phyloP scores from a whole-genome alignment of 2,113 vertebrate species.

The Hydropotes inermis region DNA sequence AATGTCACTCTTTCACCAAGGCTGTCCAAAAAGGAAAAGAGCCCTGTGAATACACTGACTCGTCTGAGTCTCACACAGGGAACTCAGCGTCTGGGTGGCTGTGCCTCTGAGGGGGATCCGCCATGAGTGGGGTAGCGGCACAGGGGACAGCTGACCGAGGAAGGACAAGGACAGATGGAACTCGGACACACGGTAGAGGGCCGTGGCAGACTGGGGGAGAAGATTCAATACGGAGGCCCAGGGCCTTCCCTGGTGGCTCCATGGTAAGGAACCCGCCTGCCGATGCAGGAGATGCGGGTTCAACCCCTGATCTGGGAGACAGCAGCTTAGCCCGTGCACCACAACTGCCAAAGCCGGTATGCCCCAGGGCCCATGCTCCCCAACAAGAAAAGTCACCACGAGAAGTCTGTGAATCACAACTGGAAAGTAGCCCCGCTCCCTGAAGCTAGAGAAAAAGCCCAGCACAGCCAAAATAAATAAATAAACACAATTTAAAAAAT shows the following conservation, averaged over 20 bases:
- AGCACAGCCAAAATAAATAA: not conserved
- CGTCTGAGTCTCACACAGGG: not conserved
- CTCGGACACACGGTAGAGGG: not conserved
- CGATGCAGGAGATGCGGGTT: not conserved
- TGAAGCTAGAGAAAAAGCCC: not conserved
- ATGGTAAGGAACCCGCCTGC: not conserved
- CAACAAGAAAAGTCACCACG: not conserved
- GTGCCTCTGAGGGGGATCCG: not conserved
- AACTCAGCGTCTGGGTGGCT: not conserved
- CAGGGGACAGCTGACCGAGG: not conserved
- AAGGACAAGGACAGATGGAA: not conserved
- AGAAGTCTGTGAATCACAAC: not conserved
- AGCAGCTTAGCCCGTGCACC: no score
- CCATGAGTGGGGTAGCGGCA: accelerated
- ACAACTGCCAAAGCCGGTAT: accelerated
- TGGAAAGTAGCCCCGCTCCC: not conserved
- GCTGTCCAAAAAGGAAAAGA: no score
- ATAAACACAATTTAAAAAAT: not conserved
- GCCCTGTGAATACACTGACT: not conserved
- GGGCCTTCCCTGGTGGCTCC: not conserved
- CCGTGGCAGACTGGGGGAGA: not conserved
- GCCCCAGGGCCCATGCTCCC: not conserved
- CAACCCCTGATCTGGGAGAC: not conserved
- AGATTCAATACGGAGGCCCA: not conserved
- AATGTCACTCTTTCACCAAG: not conserved